phyloP scores from a whole-genome alignment of 1,140 invertebrate genomes.

The Onthophagus taurus region DNA sequence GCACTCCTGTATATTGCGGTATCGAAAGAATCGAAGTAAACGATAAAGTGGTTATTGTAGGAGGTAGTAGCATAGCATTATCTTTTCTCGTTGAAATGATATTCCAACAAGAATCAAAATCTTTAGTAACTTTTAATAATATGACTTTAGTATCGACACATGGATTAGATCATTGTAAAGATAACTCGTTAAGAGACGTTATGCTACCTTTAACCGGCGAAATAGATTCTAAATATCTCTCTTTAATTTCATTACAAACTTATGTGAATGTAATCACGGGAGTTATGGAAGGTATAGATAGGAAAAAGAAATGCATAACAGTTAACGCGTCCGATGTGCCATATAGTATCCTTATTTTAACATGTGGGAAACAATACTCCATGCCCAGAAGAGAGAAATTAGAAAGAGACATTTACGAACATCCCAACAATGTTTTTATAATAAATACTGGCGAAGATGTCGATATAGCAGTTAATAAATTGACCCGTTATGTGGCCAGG shows the following conservation, averaged over 20 bases:
- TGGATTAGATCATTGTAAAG: constrained; percentile 32
- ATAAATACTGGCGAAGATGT: constrained; percentile 49
- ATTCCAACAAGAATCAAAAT: constrained; percentile 42
- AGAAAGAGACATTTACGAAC: constrained; percentile 36
- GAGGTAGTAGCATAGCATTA: constrained; percentile 59
- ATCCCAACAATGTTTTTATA: constrained; percentile 47
- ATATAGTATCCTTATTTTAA: constrained; percentile 53
- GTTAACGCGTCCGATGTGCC: constrained; percentile 43
- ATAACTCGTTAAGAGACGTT: constrained; percentile 7
- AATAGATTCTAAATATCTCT: neutral
- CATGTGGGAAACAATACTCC: constrained; percentile 50
- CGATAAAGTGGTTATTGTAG: constrained; percentile 60
- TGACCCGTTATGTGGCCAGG: constrained; percentile 28
- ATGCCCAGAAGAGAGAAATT: constrained; percentile 37
- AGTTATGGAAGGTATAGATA: constrained; percentile 43
- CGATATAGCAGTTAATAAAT: constrained; percentile 3
- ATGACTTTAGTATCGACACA: constrained; percentile 55
- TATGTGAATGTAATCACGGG: constrained; percentile 48
- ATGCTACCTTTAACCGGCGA: constrained; percentile 2
- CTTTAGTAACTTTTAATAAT: constrained; percentile 43
- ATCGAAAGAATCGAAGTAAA: constrained; percentile 43
- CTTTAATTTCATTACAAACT: constrained; percentile 38
- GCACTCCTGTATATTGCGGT: constrained; percentile 38
- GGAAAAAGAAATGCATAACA: constrained; percentile 48
- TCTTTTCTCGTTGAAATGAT: constrained; percentile 57